These are phyloP conservation scores for Glyphotaelius pellucidus DNA, from an alignment of 2,888 invertebrate genomes.

Conservation along the genomic window DNA sequence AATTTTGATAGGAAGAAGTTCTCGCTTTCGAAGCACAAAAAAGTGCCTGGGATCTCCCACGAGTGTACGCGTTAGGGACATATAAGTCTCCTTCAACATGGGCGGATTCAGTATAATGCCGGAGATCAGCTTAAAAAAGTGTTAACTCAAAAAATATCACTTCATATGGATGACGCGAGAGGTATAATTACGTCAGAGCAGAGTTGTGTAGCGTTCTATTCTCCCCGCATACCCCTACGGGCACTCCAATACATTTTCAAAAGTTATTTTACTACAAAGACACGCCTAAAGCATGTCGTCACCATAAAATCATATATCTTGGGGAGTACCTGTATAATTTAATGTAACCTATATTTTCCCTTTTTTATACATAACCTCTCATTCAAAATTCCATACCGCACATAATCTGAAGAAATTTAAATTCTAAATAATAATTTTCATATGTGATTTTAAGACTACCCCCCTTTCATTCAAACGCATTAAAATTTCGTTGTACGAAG, in stretches of 20 bases:
- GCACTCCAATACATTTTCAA: neutral
- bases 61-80: too few relatives aligned
- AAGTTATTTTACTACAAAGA: neutral
- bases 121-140: too few relatives aligned
- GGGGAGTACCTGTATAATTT: neutral
- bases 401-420: neutral
- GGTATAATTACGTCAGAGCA: neutral
- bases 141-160: too few relatives aligned
- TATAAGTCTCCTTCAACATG: too few relatives aligned
- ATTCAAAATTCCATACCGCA: neutral
- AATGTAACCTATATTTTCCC: neutral
- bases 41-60: too few relatives aligned
- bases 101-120: too few relatives aligned
- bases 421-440: neutral
- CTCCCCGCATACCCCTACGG: neutral
- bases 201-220: neutral
- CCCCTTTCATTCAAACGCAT: neutral
- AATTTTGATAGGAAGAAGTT: too few relatives aligned
- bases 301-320: neutral
- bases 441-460: constrained; percentile 7
- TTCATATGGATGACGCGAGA: neutral
- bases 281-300: neutral
- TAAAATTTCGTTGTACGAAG: neutral
- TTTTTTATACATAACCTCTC: neutral
- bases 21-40: too few relatives aligned